Evolutionary conservation across 1,140 invertebrate species (phyloP), one percentile per base, ranked within the genome.

Genomic region (Papilio polyxenes): DNA sequence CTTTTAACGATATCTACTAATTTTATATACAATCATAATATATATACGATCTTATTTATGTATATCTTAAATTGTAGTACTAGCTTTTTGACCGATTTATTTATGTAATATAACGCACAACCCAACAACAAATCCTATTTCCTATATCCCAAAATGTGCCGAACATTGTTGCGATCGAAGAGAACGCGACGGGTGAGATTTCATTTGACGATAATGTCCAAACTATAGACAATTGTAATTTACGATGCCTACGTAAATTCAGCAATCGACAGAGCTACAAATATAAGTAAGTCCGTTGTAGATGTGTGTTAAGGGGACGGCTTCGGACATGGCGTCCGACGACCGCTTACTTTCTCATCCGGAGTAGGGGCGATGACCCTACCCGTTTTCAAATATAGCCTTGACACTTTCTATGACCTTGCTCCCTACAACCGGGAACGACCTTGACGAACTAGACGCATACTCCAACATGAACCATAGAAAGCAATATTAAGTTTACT

Each of bases 81-180:
- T 93, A 93, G 93, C 91, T 87, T 93, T 93, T 94, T 94, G 93
- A 94, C 93, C 93, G 92, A 93, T 93, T 89, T 92, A 91, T 92
- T 82, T 93, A 92, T 92, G 86, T 92, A 90, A 78, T 91, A 82
- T 91, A 91, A 91, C 92, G 92, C 92, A 93, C 92, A 93, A 91
- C 89, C 81, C 83, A 87, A 88, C 85, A 59, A 80, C 49, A 81
- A 49, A 78, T 86, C 85, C 87, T 80, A 75, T 80, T 87, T 87
- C 89, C 80, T 81, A 75, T 48, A 83, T 83, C 86, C 89, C 59
- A 44, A n/a, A 75, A 76, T 79, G 83, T 31, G 23, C 23, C 23
- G 23, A 31, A 31, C 23, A 81, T 85, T 84, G 76, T 72, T 82
- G 69, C 75, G 6, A 78, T 75, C 40, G 31, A 75, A 79, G 37